A percentile compares a stretch with the other conserved stretches of the same genome.
Conservation (phyloP, 1,140 invertebrate genomes). For the Mycetomoellerius zeteki region DNA sequence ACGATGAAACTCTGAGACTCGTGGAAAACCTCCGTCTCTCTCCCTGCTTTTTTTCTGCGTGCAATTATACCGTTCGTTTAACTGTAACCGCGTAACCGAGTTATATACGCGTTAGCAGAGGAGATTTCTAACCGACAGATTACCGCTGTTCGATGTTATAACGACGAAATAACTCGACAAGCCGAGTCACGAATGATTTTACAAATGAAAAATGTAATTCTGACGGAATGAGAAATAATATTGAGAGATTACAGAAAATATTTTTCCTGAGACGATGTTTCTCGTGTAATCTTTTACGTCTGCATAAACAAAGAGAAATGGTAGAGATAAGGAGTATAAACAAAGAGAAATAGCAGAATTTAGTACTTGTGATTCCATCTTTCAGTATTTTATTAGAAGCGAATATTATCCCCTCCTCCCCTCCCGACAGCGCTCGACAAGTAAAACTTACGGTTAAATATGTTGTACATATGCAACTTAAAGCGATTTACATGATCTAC, state of each 20-base stretch:
- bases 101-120: constrained; percentile 30
- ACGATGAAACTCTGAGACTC: background rate
- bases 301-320: background rate
- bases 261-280: constrained; percentile 1
- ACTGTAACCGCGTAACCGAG: constrained; percentile 56
- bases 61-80: constrained; percentile 32
- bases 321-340: background rate
- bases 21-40: background rate
- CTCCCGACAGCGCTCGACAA: background rate
- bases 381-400: background rate
- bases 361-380: background rate
- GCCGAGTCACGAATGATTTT: constrained; percentile 42
- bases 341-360: background rate
- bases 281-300: background rate
- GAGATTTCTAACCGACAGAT: constrained; percentile 58
- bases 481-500: background rate
- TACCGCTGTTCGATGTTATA: constrained; percentile 13
- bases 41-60: constrained; percentile 16
- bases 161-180: constrained; percentile 30
- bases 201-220: constrained; percentile 31
- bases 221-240: constrained; percentile 26
- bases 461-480: constrained; percentile 16
- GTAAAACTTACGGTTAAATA: background rate
- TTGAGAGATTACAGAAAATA: constrained; percentile 12
- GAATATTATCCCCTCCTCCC: constrained; percentile 34